Conservation (phyloP, 2,888 invertebrate genomes). For the Drosophila pegasa region DNA sequence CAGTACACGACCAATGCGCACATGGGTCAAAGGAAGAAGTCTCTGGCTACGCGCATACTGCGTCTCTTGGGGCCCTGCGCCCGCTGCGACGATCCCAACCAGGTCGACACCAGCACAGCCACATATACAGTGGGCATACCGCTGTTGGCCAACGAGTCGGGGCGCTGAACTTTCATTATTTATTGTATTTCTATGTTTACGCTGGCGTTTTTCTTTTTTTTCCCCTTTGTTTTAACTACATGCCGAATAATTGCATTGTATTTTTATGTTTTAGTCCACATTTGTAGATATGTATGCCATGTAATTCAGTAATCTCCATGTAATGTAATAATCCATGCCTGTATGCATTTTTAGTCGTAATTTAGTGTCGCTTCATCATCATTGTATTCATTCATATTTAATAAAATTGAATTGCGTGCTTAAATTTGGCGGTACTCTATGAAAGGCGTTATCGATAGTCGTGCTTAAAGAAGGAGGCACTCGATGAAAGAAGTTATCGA, state of each 20-base stretch:
- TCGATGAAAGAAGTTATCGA: background rate
- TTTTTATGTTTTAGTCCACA: constrained; percentile 40
- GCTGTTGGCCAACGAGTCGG: constrained; percentile 61
- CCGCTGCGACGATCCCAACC: constrained; percentile 70
- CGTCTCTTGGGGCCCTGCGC: constrained; percentile 79
- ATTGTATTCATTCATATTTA: constrained; percentile 85
- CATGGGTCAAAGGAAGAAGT: constrained; percentile 42
- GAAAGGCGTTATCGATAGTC: constrained; percentile 9
- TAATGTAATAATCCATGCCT: background rate
- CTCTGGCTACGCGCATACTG: constrained; percentile 68
- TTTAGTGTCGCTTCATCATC: background rate
- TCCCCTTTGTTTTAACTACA: constrained; percentile 9
- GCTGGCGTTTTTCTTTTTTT: constrained; percentile 28
- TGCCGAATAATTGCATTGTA: constrained; percentile 10
- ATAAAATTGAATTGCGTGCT: constrained; percentile 89
- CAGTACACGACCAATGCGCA: background rate
- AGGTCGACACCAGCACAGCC: constrained; percentile 54
- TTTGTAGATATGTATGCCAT: constrained; percentile 28
- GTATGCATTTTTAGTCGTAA: constrained; percentile 21
- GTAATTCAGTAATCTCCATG: constrained; percentile 13
- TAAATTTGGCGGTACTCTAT: background rate
- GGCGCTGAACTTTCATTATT: constrained; percentile 30
- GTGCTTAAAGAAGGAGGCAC: background rate
- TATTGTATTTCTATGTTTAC: constrained; percentile 17
- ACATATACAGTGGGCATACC: constrained; percentile 72